Percentiles rank a stretch among this genome's conserved stretches.
These are phyloP conservation scores for Caranx melampygus DNA, from an alignment of 2,113 vertebrate species.

Conservation along the genomic window DNA sequence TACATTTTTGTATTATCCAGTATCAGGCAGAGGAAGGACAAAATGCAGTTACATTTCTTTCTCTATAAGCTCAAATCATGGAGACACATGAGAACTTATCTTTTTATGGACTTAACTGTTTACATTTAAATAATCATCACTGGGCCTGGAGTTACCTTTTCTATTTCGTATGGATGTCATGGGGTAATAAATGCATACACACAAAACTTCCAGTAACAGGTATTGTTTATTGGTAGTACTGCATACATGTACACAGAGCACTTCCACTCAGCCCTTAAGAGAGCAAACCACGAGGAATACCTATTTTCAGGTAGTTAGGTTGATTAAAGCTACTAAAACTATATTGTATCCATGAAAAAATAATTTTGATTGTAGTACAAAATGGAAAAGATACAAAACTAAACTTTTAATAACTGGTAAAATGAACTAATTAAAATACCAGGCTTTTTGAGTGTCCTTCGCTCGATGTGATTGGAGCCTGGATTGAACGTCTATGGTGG, in stretches of 20 bases:
- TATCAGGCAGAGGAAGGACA: background rate
- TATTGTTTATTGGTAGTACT: constrained; percentile 78
- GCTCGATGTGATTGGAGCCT: constrained; percentile 56
- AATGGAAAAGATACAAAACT: constrained; percentile 76
- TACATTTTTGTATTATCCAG: constrained; percentile 7
- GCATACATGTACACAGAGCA: constrained; percentile 72
- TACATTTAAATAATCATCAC: constrained; percentile 23
- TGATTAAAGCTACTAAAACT: constrained; percentile 76
- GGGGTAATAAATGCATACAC: background rate
- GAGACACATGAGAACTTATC: constrained; percentile 6
- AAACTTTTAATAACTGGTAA: constrained; percentile 62
- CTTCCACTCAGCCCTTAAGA: constrained; percentile 46
- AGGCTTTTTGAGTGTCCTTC: constrained; percentile 58
- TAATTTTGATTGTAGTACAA: constrained; percentile 76
- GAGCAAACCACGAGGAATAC: constrained; percentile 54
- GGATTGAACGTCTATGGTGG: constrained; percentile 44
- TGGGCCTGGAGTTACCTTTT: background rate
- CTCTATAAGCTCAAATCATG: constrained; percentile 6
- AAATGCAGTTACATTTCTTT: constrained; percentile 7
- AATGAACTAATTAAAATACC: constrained; percentile 48
- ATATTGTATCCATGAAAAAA: constrained; percentile 73
- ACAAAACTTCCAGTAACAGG: constrained; percentile 48
- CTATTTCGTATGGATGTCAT: background rate
- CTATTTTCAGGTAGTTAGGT: constrained; percentile 70
- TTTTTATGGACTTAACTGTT: constrained; percentile 16